A percentile compares a stretch with the other conserved stretches of the same genome.
Evolutionary conservation across 2,888 invertebrate species (phyloP).

Genomic region (Cecidostiba fungosa): DNA sequence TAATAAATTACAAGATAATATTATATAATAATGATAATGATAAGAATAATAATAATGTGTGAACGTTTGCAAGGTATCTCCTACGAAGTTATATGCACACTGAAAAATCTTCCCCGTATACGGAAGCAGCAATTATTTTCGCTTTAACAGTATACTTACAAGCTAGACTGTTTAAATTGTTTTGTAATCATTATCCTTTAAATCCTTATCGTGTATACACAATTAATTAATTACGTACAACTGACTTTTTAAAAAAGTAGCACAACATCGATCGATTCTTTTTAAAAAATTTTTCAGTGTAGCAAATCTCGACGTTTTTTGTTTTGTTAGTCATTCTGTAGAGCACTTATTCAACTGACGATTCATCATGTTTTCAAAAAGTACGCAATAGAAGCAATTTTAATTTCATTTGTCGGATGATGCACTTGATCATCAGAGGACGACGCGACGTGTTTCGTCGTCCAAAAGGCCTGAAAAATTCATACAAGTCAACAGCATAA

Average conservation of each 20-base stretch:
- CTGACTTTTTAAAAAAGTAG: conserved; percentile 34
- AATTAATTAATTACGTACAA: background rate
- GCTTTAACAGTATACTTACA: conserved; percentile 21
- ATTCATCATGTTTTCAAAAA: conserved; percentile 11
- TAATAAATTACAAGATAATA: conserved; percentile 49
- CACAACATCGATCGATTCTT: conserved; percentile 10
- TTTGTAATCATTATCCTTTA: background rate
- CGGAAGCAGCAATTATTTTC: conserved; percentile 40
- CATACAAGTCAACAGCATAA: background rate
- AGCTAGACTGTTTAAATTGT: conserved; percentile 36
- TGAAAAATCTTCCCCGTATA: conserved; percentile 55
- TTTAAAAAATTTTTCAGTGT: conserved; percentile 57
- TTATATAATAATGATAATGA: background rate
- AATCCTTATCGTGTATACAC: conserved; percentile 5
- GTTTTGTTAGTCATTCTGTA: background rate
- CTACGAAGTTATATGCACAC: conserved; percentile 60
- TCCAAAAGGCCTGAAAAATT: conserved; percentile 2
- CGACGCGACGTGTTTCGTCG: background rate
- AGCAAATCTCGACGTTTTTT: conserved; percentile 34
- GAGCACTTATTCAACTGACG: conserved; percentile 34
- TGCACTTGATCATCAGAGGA: background rate
- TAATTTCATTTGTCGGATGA: background rate
- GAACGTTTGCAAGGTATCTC: conserved; percentile 63
- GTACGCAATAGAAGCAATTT: background rate
- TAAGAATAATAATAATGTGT: conserved; percentile 16